Percentiles rank a stretch among this genome's conserved stretches.
Evolutionary conservation across 2,888 invertebrate genomes (phyloP).

Genomic region (Epirrhoe alternata): DNA sequence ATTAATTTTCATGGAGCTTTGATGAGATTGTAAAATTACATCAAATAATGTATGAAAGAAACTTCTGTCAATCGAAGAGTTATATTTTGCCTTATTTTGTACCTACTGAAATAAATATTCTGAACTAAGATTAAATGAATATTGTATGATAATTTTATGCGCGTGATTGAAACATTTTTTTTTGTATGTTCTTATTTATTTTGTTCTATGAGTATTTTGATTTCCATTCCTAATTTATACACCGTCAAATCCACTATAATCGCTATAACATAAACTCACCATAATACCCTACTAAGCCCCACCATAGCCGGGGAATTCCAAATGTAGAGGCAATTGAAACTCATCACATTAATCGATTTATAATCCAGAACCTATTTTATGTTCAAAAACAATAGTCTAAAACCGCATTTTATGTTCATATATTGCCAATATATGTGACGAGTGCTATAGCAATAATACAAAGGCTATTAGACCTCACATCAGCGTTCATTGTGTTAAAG

Average conservation of each 20-base stretch:
- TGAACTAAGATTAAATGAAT: too few relatives aligned
- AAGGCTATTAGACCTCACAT: slow-evolving; percentile 53
- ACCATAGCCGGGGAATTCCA: background rate
- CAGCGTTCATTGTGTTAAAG: slow-evolving; percentile 70
- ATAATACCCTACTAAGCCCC: slow-evolving; percentile 10
- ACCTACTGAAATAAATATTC: too few relatives aligned
- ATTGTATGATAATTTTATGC: background rate
- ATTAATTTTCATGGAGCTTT: too few relatives aligned
- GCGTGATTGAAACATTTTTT: background rate
- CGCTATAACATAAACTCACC: slow-evolving; percentile 12
- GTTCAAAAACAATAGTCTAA: slow-evolving; percentile 38
- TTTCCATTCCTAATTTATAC: slow-evolving; percentile 6
- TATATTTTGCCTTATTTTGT: too few relatives aligned
- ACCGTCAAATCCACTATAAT: slow-evolving; percentile 11
- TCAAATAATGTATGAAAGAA: too few relatives aligned
- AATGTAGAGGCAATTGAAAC: slow-evolving; percentile 16
- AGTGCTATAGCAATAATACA: slow-evolving; percentile 21
- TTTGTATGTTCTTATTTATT: background rate
- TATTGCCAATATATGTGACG: slow-evolving; percentile 22
- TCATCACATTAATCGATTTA: slow-evolving; percentile 26
- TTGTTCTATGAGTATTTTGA: background rate
- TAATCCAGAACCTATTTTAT: slow-evolving; percentile 30
- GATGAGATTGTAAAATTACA: too few relatives aligned
- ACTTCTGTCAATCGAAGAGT: too few relatives aligned
- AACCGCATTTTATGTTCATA: slow-evolving; percentile 32